Evolutionary conservation across 2,888 invertebrate species (phyloP).

Genomic region (Cantharis flavilabris): DNA sequence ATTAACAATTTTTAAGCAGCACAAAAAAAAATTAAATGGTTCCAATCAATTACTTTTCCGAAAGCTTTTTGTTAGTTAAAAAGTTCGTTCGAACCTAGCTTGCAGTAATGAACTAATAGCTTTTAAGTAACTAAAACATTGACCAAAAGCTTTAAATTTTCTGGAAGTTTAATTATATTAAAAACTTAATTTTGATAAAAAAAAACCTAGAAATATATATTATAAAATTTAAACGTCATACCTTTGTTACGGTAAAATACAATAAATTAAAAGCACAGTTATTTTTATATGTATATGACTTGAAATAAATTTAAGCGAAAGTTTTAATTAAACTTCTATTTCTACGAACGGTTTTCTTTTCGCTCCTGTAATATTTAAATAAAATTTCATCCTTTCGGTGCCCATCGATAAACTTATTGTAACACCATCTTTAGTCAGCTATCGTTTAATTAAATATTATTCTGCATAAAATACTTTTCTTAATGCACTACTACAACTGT

Average conservation of each 20-base stretch:
- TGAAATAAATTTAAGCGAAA: neutral
- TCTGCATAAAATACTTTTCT: neutral
- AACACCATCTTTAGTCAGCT: neutral
- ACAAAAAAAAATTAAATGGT: neutral
- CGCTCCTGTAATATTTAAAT: neutral
- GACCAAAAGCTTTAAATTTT: neutral
- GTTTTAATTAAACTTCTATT: neutral
- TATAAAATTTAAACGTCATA: neutral
- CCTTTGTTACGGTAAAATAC: neutral
- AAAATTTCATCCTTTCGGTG: neutral
- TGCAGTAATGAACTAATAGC: neutral
- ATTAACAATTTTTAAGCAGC: neutral
- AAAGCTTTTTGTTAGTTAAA: neutral
- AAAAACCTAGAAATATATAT: neutral
- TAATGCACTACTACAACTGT: neutral
- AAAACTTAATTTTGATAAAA: neutral
- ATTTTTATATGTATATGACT: neutral
- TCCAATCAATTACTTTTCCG: neutral
- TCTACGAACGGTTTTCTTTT: neutral
- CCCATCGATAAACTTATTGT: neutral
- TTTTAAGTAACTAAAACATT: neutral
- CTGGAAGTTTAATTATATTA: neutral
- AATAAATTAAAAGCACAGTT: neutral
- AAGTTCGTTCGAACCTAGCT: neutral
- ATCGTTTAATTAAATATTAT: neutral